Conservation (phyloP, 2,797 vertebrate species). For the Alouatta caraya region DNA sequence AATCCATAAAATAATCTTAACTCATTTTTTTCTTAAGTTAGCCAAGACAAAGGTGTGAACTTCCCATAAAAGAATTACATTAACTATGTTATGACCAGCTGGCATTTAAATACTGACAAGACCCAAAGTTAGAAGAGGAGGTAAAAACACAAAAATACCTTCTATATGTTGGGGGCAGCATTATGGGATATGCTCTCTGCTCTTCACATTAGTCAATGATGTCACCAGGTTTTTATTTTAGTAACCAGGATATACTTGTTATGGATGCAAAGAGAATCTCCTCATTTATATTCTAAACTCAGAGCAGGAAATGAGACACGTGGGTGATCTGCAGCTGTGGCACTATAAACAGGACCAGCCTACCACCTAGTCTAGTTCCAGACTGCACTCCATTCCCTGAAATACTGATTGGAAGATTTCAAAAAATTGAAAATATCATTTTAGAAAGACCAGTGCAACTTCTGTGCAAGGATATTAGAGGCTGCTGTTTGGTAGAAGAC, state of each 20-base stretch:
- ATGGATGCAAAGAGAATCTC: constrained; percentile 56
- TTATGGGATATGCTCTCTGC: background rate
- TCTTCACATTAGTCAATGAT: background rate
- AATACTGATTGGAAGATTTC: background rate
- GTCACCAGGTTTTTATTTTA: constrained; percentile 54
- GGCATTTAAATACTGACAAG: background rate
- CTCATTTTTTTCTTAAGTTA: background rate
- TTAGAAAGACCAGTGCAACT: constrained; percentile 17
- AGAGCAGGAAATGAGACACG: constrained; percentile 60
- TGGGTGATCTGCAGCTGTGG: constrained; percentile 50
- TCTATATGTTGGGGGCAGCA: background rate
- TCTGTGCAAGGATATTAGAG: background rate
- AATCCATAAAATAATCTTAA: constrained; percentile 21
- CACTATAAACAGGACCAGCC: constrained; percentile 47
- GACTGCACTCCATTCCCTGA: background rate
- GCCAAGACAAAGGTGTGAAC: background rate
- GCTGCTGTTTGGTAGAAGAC: background rate
- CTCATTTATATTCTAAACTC: constrained; percentile 61
- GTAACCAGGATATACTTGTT: constrained; percentile 43
- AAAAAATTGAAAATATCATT: background rate
- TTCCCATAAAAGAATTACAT: background rate
- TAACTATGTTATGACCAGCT: background rate
- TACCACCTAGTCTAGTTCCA: constrained; percentile 32
- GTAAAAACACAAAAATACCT: background rate
- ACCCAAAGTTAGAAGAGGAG: background rate